Evolutionary conservation across 2,797 vertebrate genomes (phyloP).

Genomic region (Centropyge bicolor): DNA sequence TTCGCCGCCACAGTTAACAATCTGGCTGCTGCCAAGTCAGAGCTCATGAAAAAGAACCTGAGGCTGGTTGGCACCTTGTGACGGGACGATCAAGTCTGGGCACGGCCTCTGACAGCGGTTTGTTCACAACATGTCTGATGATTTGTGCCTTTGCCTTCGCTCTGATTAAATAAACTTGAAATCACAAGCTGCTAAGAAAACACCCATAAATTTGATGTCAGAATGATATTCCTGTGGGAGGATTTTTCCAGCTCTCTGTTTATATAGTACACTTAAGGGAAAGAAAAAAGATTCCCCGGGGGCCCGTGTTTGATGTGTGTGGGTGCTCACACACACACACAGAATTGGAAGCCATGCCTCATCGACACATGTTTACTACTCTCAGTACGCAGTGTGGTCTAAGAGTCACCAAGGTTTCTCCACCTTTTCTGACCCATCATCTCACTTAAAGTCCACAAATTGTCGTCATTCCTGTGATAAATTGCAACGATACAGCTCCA

Average conservation of each 20-base stretch:
- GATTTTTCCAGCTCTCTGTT: conserved; percentile 73
- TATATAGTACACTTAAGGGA: conserved; percentile 55
- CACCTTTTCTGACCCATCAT: conserved; percentile 5
- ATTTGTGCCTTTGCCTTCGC: conserved; percentile 59
- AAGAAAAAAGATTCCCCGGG: conserved; percentile 5
- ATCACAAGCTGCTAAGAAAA: conserved; percentile 68
- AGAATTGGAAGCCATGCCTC: conserved; percentile 25
- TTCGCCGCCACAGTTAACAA: conserved; percentile 29
- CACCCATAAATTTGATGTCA: conserved; percentile 65
- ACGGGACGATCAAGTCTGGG: conserved; percentile 67
- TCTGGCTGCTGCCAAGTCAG: conserved; percentile 48
- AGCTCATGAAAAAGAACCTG: conserved; percentile 59
- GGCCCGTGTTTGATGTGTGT: conserved; percentile 38
- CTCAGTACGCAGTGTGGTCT: conserved; percentile 13
- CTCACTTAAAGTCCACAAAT: conserved; percentile 10
- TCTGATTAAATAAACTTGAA: conserved; percentile 77
- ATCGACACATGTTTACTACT: conserved; percentile 25
- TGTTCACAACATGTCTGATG: conserved; percentile 66
- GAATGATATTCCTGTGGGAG: conserved; percentile 61
- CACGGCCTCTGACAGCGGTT: conserved; percentile 55
- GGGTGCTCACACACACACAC: not conserved
- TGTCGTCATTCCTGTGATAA: not conserved
- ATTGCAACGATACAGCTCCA: not conserved
- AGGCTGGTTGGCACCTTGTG: conserved; percentile 51
- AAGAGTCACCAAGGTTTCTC: conserved; percentile 18